Evolutionary conservation across 2,888 invertebrate species (phyloP).

Genomic region (Brenthis hecate): DNA sequence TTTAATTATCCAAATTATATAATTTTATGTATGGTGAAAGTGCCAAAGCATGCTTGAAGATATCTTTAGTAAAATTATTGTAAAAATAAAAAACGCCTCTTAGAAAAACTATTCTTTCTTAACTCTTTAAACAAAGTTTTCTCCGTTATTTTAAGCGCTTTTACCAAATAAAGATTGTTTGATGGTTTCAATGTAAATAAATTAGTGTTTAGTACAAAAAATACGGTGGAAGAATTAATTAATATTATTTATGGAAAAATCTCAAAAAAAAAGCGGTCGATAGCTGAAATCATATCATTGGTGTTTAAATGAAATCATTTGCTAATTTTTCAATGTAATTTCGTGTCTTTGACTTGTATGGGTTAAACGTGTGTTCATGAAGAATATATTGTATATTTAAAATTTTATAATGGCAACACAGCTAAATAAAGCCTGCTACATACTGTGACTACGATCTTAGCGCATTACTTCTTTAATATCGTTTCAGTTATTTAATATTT

Average conservation of each 20-base stretch:
- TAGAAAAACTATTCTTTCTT: conserved; percentile 19
- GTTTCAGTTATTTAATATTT: background rate
- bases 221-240: conserved; percentile 64
- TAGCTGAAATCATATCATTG: conserved; percentile 43
- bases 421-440: conserved; percentile 12
- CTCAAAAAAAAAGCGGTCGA: conserved; percentile 36
- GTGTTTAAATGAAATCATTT: conserved; percentile 33
- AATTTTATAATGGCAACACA: conserved; percentile 37
- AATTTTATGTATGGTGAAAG: conserved; percentile 60
- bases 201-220: conserved; percentile 76
- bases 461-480: background rate
- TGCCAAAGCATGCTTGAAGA: conserved; percentile 65
- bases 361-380: conserved; percentile 38
- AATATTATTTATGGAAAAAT: conserved; percentile 40
- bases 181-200: conserved; percentile 70
- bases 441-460: background rate
- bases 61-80: conserved; percentile 28
- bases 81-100: conserved; percentile 24
- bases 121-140: conserved; percentile 26
- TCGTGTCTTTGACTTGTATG: conserved; percentile 38
- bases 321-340: conserved; percentile 33
- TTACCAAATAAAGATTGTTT: conserved; percentile 71
- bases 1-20: conserved; percentile 42
- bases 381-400: conserved; percentile 31
- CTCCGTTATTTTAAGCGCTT: conserved; percentile 59